Percentiles rank a stretch among this genome's conserved stretches.
Evolutionary conservation across 2,797 vertebrate genomes (phyloP).

Genomic region (Neostethus bicornis): DNA sequence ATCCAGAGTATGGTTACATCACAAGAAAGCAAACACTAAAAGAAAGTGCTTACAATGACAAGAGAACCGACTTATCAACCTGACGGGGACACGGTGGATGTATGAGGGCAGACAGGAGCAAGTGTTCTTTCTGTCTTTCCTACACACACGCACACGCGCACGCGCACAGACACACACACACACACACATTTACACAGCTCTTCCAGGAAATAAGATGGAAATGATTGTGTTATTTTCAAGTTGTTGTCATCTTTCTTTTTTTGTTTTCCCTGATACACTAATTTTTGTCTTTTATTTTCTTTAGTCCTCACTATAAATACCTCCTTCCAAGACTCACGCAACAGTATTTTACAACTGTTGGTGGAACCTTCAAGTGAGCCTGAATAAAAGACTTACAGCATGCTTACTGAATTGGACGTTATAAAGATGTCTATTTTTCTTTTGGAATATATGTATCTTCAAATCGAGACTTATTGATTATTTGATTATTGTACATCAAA

Average conservation of each 20-base stretch:
- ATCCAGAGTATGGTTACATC: constrained; percentile 27
- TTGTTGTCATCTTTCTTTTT: constrained; percentile 50
- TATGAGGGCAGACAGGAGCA: constrained; percentile 17
- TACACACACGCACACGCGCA: background rate
- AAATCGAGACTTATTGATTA: constrained; percentile 48
- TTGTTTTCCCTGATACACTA: constrained; percentile 22
- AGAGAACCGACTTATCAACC: constrained; percentile 34
- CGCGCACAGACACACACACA: no score
- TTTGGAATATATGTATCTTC: constrained; percentile 19
- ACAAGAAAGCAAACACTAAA: constrained; percentile 39
- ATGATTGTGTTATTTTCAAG: constrained; percentile 52
- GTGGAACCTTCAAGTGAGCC: constrained; percentile 4
- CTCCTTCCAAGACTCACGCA: constrained; percentile 16
- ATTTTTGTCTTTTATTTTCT: constrained; percentile 38
- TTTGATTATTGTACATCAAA: constrained; percentile 60
- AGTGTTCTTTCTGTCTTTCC: background rate
- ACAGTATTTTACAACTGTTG: background rate
- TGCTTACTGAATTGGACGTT: constrained; percentile 11
- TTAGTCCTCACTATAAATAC: constrained; percentile 51
- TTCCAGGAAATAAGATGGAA: constrained; percentile 56
- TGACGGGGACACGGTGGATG: constrained; percentile 23
- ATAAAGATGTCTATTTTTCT: constrained; percentile 6
- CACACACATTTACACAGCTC: constrained; percentile 11
- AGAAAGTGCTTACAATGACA: constrained; percentile 29
- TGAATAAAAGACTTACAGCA: background rate